Evolutionary conservation across 2,113 vertebrate species (phyloP).

Genomic region (Chelonoidis abingdonii): DNA sequence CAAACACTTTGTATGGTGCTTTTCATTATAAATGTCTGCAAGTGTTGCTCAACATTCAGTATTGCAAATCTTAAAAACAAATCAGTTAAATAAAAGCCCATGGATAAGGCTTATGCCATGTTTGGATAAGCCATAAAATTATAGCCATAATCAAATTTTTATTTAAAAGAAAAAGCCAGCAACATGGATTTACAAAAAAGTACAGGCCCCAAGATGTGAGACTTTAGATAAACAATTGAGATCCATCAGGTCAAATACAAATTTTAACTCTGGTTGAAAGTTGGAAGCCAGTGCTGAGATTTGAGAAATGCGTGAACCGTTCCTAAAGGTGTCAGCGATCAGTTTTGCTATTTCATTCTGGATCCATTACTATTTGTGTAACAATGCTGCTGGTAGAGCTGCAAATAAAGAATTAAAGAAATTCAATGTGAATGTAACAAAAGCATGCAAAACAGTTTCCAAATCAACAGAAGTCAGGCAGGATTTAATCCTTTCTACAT

Average conservation of each 20-base stretch:
- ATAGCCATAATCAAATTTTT: constrained; percentile 7
- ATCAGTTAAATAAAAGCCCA: constrained; percentile 3
- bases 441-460: constrained; percentile 51
- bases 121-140: constrained; percentile 20
- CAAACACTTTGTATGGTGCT: neutral
- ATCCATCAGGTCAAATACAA: neutral
- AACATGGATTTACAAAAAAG: neutral
- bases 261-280: constrained; percentile 20
- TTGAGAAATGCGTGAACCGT: neutral
- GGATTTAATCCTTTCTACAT: constrained; percentile 49
- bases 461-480: constrained; percentile 19
- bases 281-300: constrained; percentile 4
- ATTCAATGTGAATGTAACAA: constrained; percentile 36
- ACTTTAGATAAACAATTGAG: constrained; percentile 6
- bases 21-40: neutral
- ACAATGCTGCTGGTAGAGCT: constrained; percentile 45
- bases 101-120: neutral
- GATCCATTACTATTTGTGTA: constrained; percentile 39
- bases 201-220: neutral
- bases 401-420: constrained; percentile 51
- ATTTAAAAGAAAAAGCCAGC: neutral
- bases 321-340: neutral
- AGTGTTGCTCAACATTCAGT: neutral
- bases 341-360: neutral
- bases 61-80: neutral